Evolutionary conservation across 2,113 vertebrate genomes (phyloP), one percentile per base, ranked within the genome.

Genomic region (Myxocyprinus asiaticus): DNA sequence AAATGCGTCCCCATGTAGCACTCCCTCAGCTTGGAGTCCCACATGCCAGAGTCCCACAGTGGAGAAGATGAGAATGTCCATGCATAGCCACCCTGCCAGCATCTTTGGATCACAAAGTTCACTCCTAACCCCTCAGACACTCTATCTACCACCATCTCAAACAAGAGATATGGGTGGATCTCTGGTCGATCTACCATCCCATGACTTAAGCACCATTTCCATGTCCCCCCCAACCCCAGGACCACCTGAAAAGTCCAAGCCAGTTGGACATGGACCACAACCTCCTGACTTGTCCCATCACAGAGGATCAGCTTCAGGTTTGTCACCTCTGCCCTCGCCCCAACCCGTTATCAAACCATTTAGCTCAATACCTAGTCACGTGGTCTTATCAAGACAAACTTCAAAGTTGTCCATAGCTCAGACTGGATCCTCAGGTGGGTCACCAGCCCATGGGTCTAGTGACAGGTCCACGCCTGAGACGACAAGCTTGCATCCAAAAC

Each of bases 201-300:
- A 96, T 92, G 95, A 99, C 91, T 91, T 98, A 91, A 97, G 95
- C 91, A 93, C 95, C 82, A 95, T 98, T 82, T 98, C 97, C 14
- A 95, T 95, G 86, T 97, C 96, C 14, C 94, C 95, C 78, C 94
- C 94, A 11, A 94, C 94, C 12, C 88, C 94, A 51, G 59, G 76
- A 78, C 93, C 95, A 85, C 95, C 94, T 53, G 94, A 95, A 77
- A 92, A 92, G 87, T 90, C 92, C 48, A 94, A 92, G 90, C 89
- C 92, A 51, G 87, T 91, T 76, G 91, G 88, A 79, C 87, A 85
- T 78, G 88, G 88, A 67, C 92, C 93, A 17, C 91, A 92, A 0
- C 93, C 89, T 43, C 92, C 90, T 12, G 73, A 66, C 80, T 94
- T 92, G 0, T 74, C 81, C 11, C 56, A 76, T 15, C 82, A 90